Evolutionary conservation across 2,888 invertebrate species (phyloP).

Genomic region (Troglohyphantes excavatus): DNA sequence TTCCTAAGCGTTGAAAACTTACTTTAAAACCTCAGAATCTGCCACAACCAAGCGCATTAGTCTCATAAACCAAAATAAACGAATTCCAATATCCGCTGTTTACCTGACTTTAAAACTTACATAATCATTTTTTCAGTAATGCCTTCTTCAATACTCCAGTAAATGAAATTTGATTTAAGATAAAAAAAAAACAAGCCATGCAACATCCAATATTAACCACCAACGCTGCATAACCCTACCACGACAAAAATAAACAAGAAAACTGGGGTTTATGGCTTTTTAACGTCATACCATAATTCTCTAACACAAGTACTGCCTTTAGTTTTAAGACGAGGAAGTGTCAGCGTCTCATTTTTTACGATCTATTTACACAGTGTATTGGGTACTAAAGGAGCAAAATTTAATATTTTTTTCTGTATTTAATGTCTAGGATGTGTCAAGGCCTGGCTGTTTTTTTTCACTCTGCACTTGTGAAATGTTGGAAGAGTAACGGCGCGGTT

Average conservation of each 20-base stretch:
- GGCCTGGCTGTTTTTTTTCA: neutral
- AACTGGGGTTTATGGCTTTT: conserved; percentile 14
- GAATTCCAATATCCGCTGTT: conserved; percentile 4
- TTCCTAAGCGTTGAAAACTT: too few relatives aligned
- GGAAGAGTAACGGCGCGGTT: conserved; percentile 22
- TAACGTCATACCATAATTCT: conserved; percentile 39
- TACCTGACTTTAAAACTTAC: neutral
- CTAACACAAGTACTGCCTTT: conserved; percentile 11
- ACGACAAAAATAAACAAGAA: conserved; percentile 24
- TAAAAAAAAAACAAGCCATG: neutral
- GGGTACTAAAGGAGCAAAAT: neutral
- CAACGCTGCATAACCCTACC: conserved; percentile 10
- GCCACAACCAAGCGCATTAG: neutral
- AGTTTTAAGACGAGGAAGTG: conserved; percentile 29
- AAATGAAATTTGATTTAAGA: conserved; percentile 21
- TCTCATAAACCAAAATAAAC: neutral
- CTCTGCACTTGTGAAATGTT: neutral
- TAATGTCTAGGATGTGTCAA: neutral
- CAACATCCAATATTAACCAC: conserved; percentile 14
- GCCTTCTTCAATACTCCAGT: conserved; percentile 14
- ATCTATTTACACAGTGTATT: conserved; percentile 48
- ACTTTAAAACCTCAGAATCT: neutral
- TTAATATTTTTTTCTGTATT: conserved; percentile 29
- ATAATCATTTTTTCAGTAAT: neutral
- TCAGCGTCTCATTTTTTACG: conserved; percentile 47